Conservation (phyloP, 2,888 invertebrate species). For the Epirrhoe tristata region DNA sequence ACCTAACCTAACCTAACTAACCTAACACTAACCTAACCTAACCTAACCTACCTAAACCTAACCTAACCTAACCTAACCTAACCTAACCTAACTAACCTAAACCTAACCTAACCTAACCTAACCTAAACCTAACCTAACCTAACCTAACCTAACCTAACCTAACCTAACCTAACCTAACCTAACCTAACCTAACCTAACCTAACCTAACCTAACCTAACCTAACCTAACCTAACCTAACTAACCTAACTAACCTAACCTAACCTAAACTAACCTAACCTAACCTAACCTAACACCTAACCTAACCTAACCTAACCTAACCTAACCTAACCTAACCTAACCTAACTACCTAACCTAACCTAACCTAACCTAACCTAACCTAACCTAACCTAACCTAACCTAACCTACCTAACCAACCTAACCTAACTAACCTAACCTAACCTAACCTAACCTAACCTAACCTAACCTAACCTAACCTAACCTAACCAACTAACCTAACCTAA, state of each 20-base stretch:
- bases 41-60: constrained; percentile 33
- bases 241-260: constrained; percentile 38
- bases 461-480: constrained; percentile 39
- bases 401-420: constrained; percentile 23
- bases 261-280: constrained; percentile 37
- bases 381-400: constrained; percentile 29
- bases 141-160: constrained; percentile 34
- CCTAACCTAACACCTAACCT: constrained; percentile 36
- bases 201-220: constrained; percentile 29
- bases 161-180: constrained; percentile 35
- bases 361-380: constrained; percentile 28
- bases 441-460: constrained; percentile 25
- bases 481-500: constrained; percentile 31
- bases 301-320: constrained; percentile 31
- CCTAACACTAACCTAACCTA: constrained; percentile 34
- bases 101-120: constrained; percentile 34
- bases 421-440: constrained; percentile 31
- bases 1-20: constrained; percentile 29
- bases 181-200: constrained; percentile 30
- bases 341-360: constrained; percentile 27
- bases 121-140: constrained; percentile 27
- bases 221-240: constrained; percentile 39
- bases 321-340: constrained; percentile 30
- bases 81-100: constrained; percentile 33
- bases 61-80: constrained; percentile 30